These are phyloP conservation scores for Barypeithes pellucidus DNA, from an alignment of 2,888 invertebrate genomes.

Conservation along the genomic window DNA sequence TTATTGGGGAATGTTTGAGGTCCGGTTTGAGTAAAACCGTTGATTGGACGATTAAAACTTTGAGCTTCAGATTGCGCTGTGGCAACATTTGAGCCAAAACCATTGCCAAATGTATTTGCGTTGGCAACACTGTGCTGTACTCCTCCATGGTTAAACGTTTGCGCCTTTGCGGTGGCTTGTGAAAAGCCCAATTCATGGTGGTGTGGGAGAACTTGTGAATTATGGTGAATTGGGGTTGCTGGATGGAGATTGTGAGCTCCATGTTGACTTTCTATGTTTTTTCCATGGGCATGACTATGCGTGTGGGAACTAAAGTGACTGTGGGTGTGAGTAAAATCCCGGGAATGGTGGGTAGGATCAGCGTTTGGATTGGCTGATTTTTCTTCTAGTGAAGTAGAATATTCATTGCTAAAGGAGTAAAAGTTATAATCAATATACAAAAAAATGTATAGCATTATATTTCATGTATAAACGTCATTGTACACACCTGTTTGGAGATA, in stretches of 20 bases:
- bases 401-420: background rate
- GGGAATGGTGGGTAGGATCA: constrained; percentile 19
- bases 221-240: background rate
- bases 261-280: background rate
- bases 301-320: constrained; percentile 14
- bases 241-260: background rate
- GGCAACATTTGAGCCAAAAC: constrained; percentile 5
- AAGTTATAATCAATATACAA: background rate
- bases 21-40: background rate
- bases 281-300: background rate
- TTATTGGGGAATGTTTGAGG: too few relatives aligned
- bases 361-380: constrained; percentile 35
- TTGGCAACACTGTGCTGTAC: constrained; percentile 2
- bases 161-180: background rate
- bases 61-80: constrained; percentile 25
- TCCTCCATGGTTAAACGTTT: constrained; percentile 7
- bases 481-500: background rate
- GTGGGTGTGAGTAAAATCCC: constrained; percentile 18
- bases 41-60: constrained; percentile 5
- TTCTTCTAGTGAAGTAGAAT: constrained; percentile 9
- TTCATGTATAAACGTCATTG: background rate
- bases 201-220: background rate
- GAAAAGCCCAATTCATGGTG: constrained; percentile 10
- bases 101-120: constrained; percentile 12
- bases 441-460: background rate